Base-by-base conservation (phyloP, 2,888 invertebrate species). In the Trachelus iudaicus region DNA sequence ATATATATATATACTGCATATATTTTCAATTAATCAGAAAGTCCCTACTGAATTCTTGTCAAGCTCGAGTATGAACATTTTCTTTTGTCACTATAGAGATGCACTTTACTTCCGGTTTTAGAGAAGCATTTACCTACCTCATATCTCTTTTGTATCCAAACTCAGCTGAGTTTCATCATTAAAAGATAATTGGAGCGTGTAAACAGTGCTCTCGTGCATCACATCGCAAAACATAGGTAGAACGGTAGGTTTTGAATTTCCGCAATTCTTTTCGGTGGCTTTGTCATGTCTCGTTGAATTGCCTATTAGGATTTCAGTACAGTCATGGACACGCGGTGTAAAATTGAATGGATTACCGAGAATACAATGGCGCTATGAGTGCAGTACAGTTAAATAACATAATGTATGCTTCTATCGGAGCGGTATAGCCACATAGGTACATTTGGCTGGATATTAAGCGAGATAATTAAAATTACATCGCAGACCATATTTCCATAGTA, bases 381-480 rank as follows among this genome's bases (percentile, higher is more conserved):
- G 34, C 56, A 56, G 56, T 56, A 56, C 2, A 23, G 9, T 56
- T 6, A 56, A 56, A 23, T 56, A 56, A 56, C 56, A 56, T 56
- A 56, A 56, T 9, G 23, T 23, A 23, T 23, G 23, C 56, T 23
- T 56, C 56, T 56, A 56, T 56, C 15, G 23, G 9, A 56, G 2
- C 23, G 15, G 2, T 56, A 56, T 56, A 56, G 56, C 56, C 9
- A 9, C 56, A 23, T 9, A 56, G 56, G 23, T 56, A 56, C 33
- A 15, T 34, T 71, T 34, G 71, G 71, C 34, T 71, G 33, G 31
- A 31, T 71, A 71, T 71, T 71, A 31, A 15, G 31, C 71, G 71
- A 34, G 71, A 71, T 71, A 71, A 71, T 71, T 71, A 71, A 71
- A 71, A 71, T 34, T 71, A 71, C 71, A 71, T 71, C 31, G 33